Percentiles rank a stretch among this genome's conserved stretches.
Evolutionary conservation across 2,888 invertebrate genomes (phyloP).

Genomic region (Thymelicus lineola): DNA sequence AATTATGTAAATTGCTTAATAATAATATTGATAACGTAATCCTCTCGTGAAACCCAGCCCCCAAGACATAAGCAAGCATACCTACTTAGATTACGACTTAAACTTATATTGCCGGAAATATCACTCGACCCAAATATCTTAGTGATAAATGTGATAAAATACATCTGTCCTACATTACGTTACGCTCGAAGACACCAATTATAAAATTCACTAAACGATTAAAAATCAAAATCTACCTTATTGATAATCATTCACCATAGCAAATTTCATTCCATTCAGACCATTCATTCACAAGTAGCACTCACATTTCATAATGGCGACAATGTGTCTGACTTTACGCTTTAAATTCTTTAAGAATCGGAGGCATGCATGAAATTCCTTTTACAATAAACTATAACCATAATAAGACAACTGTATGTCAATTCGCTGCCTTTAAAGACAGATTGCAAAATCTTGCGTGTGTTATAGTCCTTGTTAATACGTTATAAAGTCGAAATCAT

Average conservation of each 20-base stretch:
- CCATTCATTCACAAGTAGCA: constrained; percentile 65
- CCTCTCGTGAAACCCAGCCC: no score
- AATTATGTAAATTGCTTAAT: no score
- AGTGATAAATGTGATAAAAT: constrained; percentile 17
- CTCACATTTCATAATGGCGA: constrained; percentile 56
- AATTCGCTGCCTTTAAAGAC: constrained; percentile 50
- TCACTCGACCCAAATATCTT: constrained; percentile 2
- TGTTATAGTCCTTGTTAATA: constrained; percentile 16
- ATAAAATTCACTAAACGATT: constrained; percentile 45
- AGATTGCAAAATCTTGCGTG: constrained; percentile 38
- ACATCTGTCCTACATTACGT: constrained; percentile 30
- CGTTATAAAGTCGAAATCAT: constrained; percentile 17
- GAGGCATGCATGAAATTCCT: constrained; percentile 77
- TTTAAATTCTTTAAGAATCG: constrained; percentile 47
- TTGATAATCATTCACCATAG: constrained; percentile 69
- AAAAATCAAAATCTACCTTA: constrained; percentile 45
- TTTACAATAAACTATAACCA: constrained; percentile 66
- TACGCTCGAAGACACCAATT: constrained; percentile 29
- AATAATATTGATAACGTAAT: no score
- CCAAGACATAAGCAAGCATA: no score
- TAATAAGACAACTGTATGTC: constrained; percentile 69
- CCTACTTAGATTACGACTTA: no score
- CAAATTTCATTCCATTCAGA: constrained; percentile 63
- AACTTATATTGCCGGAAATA: constrained; percentile 7
- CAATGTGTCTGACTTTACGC: constrained; percentile 64